Evolutionary conservation across 2,888 invertebrate species (phyloP).

Genomic region (Chalcosyrphus nemorum): DNA sequence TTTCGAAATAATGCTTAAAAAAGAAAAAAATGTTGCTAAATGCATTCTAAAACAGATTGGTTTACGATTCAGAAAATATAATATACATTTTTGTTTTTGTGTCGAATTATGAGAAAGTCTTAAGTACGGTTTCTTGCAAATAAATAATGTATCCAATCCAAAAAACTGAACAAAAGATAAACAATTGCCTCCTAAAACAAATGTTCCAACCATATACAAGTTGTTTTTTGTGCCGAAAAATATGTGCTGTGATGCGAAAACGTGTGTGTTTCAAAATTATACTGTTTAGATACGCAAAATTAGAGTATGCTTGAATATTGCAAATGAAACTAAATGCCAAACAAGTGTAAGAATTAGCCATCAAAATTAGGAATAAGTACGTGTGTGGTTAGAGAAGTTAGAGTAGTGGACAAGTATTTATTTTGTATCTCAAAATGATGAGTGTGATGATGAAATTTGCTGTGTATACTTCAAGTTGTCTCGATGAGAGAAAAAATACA

Average conservation of each 20-base stretch:
- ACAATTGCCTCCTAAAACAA: conserved; percentile 65
- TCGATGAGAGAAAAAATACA: conserved; percentile 32
- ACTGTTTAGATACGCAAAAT: conserved; percentile 36
- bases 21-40: conserved; percentile 48
- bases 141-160: conserved; percentile 64
- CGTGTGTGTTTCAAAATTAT: conserved; percentile 55
- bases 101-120: conserved; percentile 63
- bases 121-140: conserved; percentile 64
- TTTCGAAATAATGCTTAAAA: conserved; percentile 52
- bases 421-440: conserved; percentile 20
- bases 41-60: conserved; percentile 64
- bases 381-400: conserved; percentile 41
- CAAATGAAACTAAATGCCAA: conserved; percentile 69
- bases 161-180: conserved; percentile 62
- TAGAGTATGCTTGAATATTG: conserved; percentile 57
- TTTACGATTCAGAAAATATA: conserved; percentile 56
- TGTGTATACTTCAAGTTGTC: conserved; percentile 20
- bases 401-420: conserved; percentile 27
- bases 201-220: conserved; percentile 66
- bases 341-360: conserved; percentile 55
- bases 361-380: conserved; percentile 28
- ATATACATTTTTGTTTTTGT: conserved; percentile 47
- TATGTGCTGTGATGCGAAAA: conserved; percentile 69
- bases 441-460: conserved; percentile 8
- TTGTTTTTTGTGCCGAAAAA: conserved; percentile 67